A percentile compares a stretch with the other conserved stretches of the same genome.
These are phyloP conservation scores for Andrena bucephala DNA, from an alignment of 2,888 invertebrate species.

Conservation along the genomic window DNA sequence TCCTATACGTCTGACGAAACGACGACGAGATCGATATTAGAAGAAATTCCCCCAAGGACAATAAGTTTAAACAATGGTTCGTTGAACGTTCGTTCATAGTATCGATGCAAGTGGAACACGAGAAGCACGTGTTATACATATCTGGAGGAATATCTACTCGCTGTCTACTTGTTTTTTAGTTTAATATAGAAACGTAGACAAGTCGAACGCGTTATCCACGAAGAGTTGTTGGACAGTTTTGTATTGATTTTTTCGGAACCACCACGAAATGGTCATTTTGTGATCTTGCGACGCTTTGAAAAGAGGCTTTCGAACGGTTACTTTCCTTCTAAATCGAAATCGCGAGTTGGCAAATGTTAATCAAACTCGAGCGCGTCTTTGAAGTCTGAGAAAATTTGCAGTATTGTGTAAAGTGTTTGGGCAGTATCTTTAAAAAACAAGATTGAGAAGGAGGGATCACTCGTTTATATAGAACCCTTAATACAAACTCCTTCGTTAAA, in stretches of 20 bases:
- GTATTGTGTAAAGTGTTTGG: conserved; percentile 6
- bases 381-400: conserved; percentile 10
- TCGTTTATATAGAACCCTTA: too few relatives aligned
- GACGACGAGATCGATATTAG: conserved; percentile 15
- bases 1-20: background rate
- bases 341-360: background rate
- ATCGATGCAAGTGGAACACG: conserved; percentile 31
- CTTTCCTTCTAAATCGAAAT: background rate
- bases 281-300: background rate
- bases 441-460: too few relatives aligned
- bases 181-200: conserved; percentile 20
- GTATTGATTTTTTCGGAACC: background rate
- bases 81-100: conserved; percentile 49
- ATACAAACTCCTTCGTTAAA: too few relatives aligned
- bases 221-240: background rate
- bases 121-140: conserved; percentile 52
- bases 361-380: background rate
- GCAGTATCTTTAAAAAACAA: background rate
- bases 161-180: conserved; percentile 9
- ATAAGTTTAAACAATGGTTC: conserved; percentile 57
- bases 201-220: background rate
- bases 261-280: background rate
- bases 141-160: conserved; percentile 41
- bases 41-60: conserved; percentile 47
- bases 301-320: background rate